These are phyloP conservation scores for Numenius phaeopus DNA, from an alignment of 2,797 vertebrate genomes.

Conservation along the genomic window DNA sequence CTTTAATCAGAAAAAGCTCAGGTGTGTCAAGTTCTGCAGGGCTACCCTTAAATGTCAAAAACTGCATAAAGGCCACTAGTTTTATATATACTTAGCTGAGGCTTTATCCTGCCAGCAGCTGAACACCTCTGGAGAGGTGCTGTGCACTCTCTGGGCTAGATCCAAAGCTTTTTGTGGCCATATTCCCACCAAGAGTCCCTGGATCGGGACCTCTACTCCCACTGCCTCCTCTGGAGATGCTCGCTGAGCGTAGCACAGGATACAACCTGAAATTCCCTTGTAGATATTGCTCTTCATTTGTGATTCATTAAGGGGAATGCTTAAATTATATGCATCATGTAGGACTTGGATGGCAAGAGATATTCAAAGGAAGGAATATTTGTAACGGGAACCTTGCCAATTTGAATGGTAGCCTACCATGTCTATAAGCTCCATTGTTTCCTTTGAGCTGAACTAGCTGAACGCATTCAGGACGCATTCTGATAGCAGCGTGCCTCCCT, in stretches of 20 bases:
- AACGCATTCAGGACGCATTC: background rate
- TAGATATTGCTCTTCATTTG: constrained; percentile 5
- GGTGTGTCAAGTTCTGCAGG: background rate
- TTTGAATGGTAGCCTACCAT: constrained; percentile 33
- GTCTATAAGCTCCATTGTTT: constrained; percentile 4
- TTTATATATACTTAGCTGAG: background rate
- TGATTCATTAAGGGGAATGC: background rate
- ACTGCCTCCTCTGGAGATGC: background rate
- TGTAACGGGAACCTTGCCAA: constrained; percentile 12
- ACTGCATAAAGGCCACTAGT: background rate
- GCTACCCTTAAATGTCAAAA: background rate
- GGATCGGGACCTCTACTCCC: background rate
- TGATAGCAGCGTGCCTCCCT: background rate
- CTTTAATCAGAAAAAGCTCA: background rate
- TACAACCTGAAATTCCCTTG: background rate
- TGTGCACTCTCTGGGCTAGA: background rate
- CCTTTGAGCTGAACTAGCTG: background rate
- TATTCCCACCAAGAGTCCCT: background rate
- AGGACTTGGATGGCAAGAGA: constrained; percentile 15
- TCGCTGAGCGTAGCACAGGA: background rate
- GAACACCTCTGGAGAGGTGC: background rate
- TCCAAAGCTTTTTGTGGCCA: background rate
- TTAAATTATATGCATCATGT: constrained; percentile 22
- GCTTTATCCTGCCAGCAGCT: background rate
- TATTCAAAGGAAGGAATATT: constrained; percentile 28